Evolutionary conservation across 2,113 vertebrate genomes (phyloP), one percentile per base, ranked within the genome.

Genomic region (Anthoscopus minutus): DNA sequence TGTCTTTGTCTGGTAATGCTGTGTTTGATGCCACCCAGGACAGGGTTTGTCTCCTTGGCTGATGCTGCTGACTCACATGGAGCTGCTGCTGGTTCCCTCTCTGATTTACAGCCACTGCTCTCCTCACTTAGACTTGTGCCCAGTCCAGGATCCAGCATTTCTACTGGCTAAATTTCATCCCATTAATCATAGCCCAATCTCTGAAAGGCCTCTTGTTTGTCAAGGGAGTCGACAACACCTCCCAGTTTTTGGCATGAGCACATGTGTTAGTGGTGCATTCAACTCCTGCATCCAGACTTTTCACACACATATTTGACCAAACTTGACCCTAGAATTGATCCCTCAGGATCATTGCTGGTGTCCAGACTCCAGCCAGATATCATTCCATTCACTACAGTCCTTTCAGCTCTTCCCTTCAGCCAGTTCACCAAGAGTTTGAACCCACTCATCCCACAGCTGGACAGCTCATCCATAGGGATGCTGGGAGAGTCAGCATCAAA

Each of bases 51-150:
- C 20, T n/a, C 57, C 28, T 53, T n/a, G 45, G 16, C 45, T 81
- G 60, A 2, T 23, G 5, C 28, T 19, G 47, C 38, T 53, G 38
- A n/a, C 38, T 53, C 45, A 21, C 45, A 14, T 4, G 0, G 2
- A 65, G 40, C 40, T 56, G 25, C 66, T 57, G 48, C 66, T 73
- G 6, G 28, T 13, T 40, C 45, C 38, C n/a, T n/a, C 61, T 67
- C 45, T 53, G n/a, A 10, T n/a, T 37, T 45, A 25, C 23, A 73
- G 28, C 11, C 65, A 35, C 4, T 15, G 3, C 20, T 66, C 15
- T 66, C 23, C n/a, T 28, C 16, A 15, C 17, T n/a, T n/a, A 6
- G 3, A n/a, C 7, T 8, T 53, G 53, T 67, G n/a, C 20, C 33
- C 23, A 25, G 11, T 45, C 31, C 8, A 38, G 51, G 33, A 38